Percentiles rank a stretch among this genome's conserved stretches.
Evolutionary conservation across 2,797 vertebrate species (phyloP).

Genomic region (Danio kyathit): DNA sequence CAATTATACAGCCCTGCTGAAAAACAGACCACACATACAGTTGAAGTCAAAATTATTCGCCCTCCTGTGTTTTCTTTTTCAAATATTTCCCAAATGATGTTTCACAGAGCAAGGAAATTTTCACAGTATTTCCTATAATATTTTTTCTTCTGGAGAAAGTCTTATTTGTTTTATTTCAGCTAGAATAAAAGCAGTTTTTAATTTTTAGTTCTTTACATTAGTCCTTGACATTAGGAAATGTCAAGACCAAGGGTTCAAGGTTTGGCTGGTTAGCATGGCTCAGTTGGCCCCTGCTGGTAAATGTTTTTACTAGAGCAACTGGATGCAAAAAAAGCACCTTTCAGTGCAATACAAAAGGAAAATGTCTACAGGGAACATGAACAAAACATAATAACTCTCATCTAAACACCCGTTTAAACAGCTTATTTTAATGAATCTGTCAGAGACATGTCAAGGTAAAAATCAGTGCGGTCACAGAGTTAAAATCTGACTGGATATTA

Average conservation of each 20-base stretch:
- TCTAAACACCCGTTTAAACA: not conserved
- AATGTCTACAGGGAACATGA: not conserved
- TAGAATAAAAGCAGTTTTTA: no score
- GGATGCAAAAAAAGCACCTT: not conserved
- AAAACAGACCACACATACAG: no score
- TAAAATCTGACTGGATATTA: not conserved
- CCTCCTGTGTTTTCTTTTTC: no score
- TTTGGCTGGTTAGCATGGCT: not conserved
- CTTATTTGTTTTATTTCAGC: no score
- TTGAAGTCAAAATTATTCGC: no score
- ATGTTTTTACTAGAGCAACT: not conserved
- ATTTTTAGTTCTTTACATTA: no score
- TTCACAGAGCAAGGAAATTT: no score
- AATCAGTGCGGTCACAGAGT: not conserved
- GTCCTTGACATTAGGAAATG: no score
- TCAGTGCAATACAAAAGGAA: not conserved
- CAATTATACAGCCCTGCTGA: not conserved
- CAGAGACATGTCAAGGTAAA: not conserved
- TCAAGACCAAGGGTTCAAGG: not conserved
- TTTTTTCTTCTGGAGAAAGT: no score
- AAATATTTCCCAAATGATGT: no score
- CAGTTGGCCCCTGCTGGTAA: slow-evolving; percentile 1
- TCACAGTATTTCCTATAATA: no score
- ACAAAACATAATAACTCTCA: not conserved
- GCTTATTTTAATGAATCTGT: not conserved